These are phyloP conservation scores for Mobula hypostoma DNA, from an alignment of 2,113 vertebrate genomes.

Conservation along the genomic window DNA sequence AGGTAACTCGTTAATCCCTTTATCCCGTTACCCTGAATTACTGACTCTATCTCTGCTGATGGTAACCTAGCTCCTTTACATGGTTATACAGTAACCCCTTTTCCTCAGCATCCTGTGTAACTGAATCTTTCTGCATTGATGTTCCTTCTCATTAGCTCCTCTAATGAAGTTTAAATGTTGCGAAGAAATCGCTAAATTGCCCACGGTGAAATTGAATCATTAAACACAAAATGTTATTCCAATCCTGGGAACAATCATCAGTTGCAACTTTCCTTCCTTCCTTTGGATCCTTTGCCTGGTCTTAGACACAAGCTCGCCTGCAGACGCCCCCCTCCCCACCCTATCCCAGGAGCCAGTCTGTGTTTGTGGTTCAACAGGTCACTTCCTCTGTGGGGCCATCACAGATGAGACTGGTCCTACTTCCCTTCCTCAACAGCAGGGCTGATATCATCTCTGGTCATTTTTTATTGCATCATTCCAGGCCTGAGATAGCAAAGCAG, in stretches of 20 bases:
- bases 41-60: not conserved
- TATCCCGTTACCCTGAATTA: not conserved
- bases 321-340: not conserved
- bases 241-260: not conserved
- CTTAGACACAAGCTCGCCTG: not conserved
- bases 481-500: no score
- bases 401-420: not conserved
- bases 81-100: not conserved
- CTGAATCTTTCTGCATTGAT: not conserved
- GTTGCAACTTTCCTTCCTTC: not conserved
- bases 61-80: not conserved
- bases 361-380: no score
- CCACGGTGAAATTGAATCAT: not conserved
- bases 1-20: not conserved
- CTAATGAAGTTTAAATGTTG: conserved; percentile 21
- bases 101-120: not conserved
- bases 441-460: no score
- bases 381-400: not conserved
- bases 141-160: conserved; percentile 15
- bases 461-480: no score
- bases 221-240: not conserved
- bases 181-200: not conserved
- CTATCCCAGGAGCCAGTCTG: not conserved
- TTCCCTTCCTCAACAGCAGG: not conserved
- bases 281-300: not conserved